Evolutionary conservation across 1,140 invertebrate species (phyloP).

Genomic region (Homalodisca vitripennis): DNA sequence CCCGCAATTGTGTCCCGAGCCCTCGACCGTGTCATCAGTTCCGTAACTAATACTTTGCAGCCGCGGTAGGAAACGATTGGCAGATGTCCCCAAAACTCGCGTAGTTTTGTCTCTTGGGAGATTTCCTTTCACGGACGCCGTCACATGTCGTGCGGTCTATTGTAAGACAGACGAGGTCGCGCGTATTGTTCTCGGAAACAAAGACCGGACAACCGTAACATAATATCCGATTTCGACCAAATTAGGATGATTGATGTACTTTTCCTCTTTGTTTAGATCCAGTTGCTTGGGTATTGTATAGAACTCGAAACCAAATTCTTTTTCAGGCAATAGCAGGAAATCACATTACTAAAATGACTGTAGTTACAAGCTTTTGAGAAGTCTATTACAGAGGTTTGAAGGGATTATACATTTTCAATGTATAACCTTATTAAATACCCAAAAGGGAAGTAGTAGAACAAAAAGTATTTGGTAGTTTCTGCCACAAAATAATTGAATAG

Average conservation of each 20-base stretch:
- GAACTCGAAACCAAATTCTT: no score
- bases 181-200: background rate
- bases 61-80: slow-evolving; percentile 7
- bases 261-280: slow-evolving; percentile 1
- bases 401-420: no score
- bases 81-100: slow-evolving; percentile 15
- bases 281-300: background rate
- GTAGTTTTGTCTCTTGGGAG: background rate
- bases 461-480: no score
- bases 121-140: slow-evolving; percentile 6
- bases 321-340: no score
- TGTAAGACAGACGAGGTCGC: background rate
- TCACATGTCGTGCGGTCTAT: background rate
- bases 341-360: no score
- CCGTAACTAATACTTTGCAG: slow-evolving; percentile 1
- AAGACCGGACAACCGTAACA: background rate
- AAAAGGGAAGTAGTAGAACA: no score
- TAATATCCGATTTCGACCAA: slow-evolving; percentile 1
- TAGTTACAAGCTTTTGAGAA: no score
- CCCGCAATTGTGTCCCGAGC: background rate
- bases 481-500: no score
- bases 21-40: background rate
- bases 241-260: slow-evolving; percentile 2
- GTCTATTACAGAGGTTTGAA: no score
- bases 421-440: no score